Conservation (phyloP, 2,797 vertebrate species). For the Enteromius fasciolatus region DNA sequence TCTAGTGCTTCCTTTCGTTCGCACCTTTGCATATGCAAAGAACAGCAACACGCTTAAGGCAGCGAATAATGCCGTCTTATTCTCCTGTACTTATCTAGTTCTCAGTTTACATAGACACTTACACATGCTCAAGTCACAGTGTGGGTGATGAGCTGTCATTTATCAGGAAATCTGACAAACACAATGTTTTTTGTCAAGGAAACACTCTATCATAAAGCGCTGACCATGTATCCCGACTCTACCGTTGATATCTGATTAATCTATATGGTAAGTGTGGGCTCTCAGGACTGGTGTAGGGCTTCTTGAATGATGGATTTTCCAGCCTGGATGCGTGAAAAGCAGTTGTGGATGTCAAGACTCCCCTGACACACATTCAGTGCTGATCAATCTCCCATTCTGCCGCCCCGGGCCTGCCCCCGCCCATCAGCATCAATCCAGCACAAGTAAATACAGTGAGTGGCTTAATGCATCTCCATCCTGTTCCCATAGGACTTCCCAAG, state of each 20-base stretch:
- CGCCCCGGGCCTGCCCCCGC: slow-evolving; percentile 63
- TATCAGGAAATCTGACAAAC: slow-evolving; percentile 40
- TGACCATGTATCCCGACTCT: slow-evolving; percentile 25
- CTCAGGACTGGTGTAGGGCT: slow-evolving; percentile 61
- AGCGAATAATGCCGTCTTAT: slow-evolving; percentile 18
- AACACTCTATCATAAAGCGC: slow-evolving; percentile 34
- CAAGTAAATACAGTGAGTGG: slow-evolving; percentile 76
- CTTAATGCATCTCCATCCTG: slow-evolving; percentile 72
- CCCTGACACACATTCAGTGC: slow-evolving; percentile 72
- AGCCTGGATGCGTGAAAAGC: slow-evolving; percentile 70
- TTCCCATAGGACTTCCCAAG: slow-evolving; percentile 65
- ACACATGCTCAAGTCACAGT: not conserved
- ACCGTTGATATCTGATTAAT: slow-evolving; percentile 60
- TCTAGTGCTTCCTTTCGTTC: slow-evolving; percentile 4
- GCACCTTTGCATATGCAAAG: slow-evolving; percentile 35
- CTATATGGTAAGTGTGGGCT: slow-evolving; percentile 62
- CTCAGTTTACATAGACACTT: not conserved
- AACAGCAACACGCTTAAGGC: not conserved
- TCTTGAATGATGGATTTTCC: slow-evolving; percentile 67
- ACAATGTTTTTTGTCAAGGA: slow-evolving; percentile 40
- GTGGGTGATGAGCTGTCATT: slow-evolving; percentile 23
- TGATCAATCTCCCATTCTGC: slow-evolving; percentile 78
- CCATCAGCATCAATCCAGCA: slow-evolving; percentile 73
- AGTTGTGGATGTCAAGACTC: slow-evolving; percentile 72
- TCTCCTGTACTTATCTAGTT: slow-evolving; percentile 3